These are phyloP conservation scores for Agrotis exclamationis DNA, from an alignment of 2,888 invertebrate species.

Conservation along the genomic window DNA sequence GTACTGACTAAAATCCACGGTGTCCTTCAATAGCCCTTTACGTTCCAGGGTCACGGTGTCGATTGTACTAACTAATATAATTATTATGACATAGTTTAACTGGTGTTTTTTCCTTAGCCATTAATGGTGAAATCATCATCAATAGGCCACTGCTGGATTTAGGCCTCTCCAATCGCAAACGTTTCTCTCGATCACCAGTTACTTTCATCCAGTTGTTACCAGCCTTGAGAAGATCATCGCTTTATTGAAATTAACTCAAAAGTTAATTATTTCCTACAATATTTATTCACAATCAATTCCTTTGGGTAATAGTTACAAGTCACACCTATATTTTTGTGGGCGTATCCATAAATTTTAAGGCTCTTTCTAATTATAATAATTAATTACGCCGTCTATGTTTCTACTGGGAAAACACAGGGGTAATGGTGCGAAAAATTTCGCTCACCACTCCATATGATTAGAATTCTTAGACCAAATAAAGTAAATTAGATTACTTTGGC, in stretches of 20 bases:
- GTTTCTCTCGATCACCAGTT: no score
- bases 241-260: conserved; percentile 8
- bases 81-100: no score
- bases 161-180: no score
- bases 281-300: conserved; percentile 43
- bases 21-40: no score
- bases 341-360: conserved; percentile 64
- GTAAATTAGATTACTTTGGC: conserved; percentile 18
- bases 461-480: conserved; percentile 25
- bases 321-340: conserved; percentile 56
- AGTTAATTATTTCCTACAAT: conserved; percentile 9
- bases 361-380: conserved; percentile 71
- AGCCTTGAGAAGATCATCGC: no score
- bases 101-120: no score
- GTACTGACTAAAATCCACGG: no score
- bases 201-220: no score
- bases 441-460: conserved; percentile 61
- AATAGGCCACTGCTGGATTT: no score
- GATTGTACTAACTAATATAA: no score
- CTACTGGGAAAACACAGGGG: conserved; percentile 65
- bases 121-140: no score
- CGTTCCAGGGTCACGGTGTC: no score
- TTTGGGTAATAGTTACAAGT: conserved; percentile 6
- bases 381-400: conserved; percentile 71
- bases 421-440: conserved; percentile 50